Percentiles rank a stretch among this genome's conserved stretches.
Evolutionary conservation across 2,888 invertebrate species (phyloP).

Genomic region (Apamea crenata): DNA sequence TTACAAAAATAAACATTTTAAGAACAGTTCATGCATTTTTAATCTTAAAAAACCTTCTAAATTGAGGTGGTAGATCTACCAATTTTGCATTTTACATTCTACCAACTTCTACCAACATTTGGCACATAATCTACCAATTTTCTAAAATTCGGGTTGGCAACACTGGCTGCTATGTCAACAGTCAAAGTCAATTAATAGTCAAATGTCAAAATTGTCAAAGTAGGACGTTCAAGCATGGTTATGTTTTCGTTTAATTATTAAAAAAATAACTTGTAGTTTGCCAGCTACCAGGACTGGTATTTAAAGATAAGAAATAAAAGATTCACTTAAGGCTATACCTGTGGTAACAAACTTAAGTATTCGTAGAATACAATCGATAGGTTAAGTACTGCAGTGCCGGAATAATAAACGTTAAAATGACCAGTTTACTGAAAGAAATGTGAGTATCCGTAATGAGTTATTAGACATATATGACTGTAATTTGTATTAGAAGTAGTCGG

Average conservation of each 20-base stretch:
- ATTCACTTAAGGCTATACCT: neutral
- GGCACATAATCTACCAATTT: too few species aligned
- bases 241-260: neutral
- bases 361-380: constrained; percentile 11
- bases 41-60: too few species aligned
- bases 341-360: neutral
- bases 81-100: too few species aligned
- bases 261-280: neutral
- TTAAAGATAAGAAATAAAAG: neutral
- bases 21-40: too few species aligned
- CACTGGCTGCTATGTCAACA: too few species aligned
- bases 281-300: neutral
- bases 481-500: neutral
- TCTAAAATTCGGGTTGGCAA: too few species aligned
- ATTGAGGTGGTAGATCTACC: too few species aligned
- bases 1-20: too few species aligned
- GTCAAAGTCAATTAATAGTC: neutral
- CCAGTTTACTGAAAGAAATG: constrained; percentile 76
- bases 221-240: constrained; percentile 9
- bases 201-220: constrained; percentile 16
- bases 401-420: constrained; percentile 64
- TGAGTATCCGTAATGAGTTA: constrained; percentile 58
- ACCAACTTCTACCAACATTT: too few species aligned
- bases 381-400: constrained; percentile 34
- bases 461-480: neutral